Evolutionary conservation across 2,888 invertebrate genomes (phyloP), one percentile per base, ranked within the genome.

Genomic region (Silvanus unidentatus): DNA sequence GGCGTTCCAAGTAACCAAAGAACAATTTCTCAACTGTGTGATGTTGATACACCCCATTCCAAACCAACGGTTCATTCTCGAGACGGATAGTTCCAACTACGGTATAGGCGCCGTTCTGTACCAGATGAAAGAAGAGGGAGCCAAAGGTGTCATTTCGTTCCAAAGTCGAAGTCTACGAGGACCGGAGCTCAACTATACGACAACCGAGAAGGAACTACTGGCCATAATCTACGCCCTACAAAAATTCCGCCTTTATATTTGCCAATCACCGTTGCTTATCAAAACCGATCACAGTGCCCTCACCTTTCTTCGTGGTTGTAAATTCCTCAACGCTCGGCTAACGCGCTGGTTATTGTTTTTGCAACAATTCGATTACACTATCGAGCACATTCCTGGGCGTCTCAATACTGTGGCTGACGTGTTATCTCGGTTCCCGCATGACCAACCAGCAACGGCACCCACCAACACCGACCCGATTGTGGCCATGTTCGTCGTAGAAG

Each of bases 231-330:
- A 43, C 16, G 22, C 43, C 2, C 16, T 43, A 5, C 36, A 43
- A 13, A 36, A 43, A 27, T 34, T 35, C 2, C 16, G 41, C 3
- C 10, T 16, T 1, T 42, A 35, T n/a, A 5, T 48, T 13, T 1
- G 40, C 2, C 37, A 28, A 2, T n/a, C 9, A 16, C 16, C 41
- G 1, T 12, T 48, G 9, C 34, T 29, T 4, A 32, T 48, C 2
- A 15, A 16, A 10, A 44, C 44, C 1, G 48, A 48, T 16, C 39
- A 48, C 29, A 41, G 38, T 28, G 27, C 48, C 3, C 14, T 48
- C 4, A 29, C 32, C 14, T 43, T 45, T 40, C 28, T 48, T 6
- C 14, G 32, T 11, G 11, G 22, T 14, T 44, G 42, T 16, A 41
- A 34, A 11, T 37, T 44, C 12, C 14, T 42, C 8, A 48, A 39